These are phyloP conservation scores for Phortica okadai DNA, from an alignment of 2,888 invertebrate species.

Conservation along the genomic window DNA sequence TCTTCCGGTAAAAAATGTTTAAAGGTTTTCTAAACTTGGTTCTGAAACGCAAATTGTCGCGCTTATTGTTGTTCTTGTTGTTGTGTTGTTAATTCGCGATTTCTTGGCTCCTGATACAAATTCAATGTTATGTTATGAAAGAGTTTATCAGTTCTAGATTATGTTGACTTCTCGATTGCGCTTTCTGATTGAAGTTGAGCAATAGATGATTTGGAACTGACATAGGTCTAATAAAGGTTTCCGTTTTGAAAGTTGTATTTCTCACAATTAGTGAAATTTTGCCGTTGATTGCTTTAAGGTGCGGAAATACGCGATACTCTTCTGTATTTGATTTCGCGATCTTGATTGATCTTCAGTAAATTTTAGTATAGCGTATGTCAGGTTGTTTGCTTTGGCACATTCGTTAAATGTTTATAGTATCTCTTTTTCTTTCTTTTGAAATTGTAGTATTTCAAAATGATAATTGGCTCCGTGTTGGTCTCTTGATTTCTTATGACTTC, in stretches of 20 bases:
- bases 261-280: slow-evolving; percentile 72
- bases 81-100: slow-evolving; percentile 39
- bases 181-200: slow-evolving; percentile 73
- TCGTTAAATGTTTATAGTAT: slow-evolving; percentile 31
- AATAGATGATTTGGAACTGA: slow-evolving; percentile 74
- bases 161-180: slow-evolving; percentile 67
- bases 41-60: slow-evolving; percentile 45
- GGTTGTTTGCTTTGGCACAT: slow-evolving; percentile 55
- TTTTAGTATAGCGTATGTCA: slow-evolving; percentile 50
- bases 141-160: slow-evolving; percentile 74
- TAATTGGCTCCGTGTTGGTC: background rate
- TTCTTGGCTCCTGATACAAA: slow-evolving; percentile 31
- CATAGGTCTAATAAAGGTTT: slow-evolving; percentile 73
- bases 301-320: background rate
- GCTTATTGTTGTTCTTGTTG: slow-evolving; percentile 41
- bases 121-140: slow-evolving; percentile 76
- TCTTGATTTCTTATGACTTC: slow-evolving; percentile 25
- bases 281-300: slow-evolving; percentile 38
- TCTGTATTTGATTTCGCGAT: background rate
- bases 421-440: background rate
- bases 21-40: slow-evolving; percentile 57
- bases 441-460: background rate
- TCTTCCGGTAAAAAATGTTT: slow-evolving; percentile 73
- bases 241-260: slow-evolving; percentile 73
- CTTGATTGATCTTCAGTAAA: slow-evolving; percentile 34